Conservation (phyloP, 2,113 vertebrate genomes). For the Dicaeum eximium region DNA sequence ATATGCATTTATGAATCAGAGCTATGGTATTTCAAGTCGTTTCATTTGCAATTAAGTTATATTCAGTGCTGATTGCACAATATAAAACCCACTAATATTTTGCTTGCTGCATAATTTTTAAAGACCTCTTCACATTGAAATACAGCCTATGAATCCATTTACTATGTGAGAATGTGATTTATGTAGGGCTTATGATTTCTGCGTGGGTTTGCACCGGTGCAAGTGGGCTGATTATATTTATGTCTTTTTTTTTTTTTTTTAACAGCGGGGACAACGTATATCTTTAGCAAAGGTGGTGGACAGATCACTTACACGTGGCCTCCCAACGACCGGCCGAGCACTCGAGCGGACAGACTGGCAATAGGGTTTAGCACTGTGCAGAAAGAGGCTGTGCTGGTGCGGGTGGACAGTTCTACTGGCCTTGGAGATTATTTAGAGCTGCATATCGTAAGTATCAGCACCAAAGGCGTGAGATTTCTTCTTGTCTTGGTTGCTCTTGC, state of each 20-base stretch:
- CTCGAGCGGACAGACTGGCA: constrained; percentile 94
- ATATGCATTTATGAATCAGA: background rate
- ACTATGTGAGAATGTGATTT: background rate
- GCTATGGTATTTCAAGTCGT: background rate
- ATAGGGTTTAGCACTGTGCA: constrained; percentile 98
- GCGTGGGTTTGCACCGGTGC: background rate
- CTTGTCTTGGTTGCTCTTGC: background rate
- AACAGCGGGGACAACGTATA: constrained; percentile 95
- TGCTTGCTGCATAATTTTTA: background rate
- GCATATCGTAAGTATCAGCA: constrained; percentile 92
- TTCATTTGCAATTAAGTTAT: background rate
- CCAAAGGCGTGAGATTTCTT: background rate
- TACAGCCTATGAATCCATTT: background rate
- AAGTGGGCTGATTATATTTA: constrained; percentile 9
- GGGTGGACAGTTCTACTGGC: constrained; percentile 96
- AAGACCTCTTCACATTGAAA: constrained; percentile 17
- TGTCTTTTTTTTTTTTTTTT: constrained; percentile 14
- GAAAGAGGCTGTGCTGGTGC: constrained; percentile 92
- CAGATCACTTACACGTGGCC: constrained; percentile 98
- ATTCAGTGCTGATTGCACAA: constrained; percentile 15
- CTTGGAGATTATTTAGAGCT: constrained; percentile 97
- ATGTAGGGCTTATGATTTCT: background rate
- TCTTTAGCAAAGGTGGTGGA: constrained; percentile 97
- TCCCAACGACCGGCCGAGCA: constrained; percentile 96
- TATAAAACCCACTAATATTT: constrained; percentile 9